These are phyloP conservation scores for Plemyria rubiginata DNA, from an alignment of 2,888 invertebrate species.

Conservation along the genomic window DNA sequence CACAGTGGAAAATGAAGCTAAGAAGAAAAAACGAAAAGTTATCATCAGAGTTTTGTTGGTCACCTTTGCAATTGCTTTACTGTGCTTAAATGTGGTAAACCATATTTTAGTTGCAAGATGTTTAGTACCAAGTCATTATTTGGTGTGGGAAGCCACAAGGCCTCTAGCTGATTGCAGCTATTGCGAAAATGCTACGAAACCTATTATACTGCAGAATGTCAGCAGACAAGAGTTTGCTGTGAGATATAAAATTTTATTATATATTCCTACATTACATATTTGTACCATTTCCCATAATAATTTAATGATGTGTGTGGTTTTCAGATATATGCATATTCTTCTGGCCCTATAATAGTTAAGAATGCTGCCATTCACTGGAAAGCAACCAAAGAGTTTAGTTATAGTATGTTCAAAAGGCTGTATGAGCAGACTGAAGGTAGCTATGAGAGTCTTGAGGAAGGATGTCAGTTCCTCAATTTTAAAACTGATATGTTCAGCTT, in stretches of 20 bases:
- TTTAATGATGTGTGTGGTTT: conserved; percentile 39
- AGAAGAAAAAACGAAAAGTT: conserved; percentile 50
- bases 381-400: conserved; percentile 88
- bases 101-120: conserved; percentile 87
- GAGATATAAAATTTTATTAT: conserved; percentile 40
- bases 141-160: conserved; percentile 94
- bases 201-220: conserved; percentile 88
- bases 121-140: conserved; percentile 92
- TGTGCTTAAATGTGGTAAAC: conserved; percentile 56
- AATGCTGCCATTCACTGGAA: conserved; percentile 91
- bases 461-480: conserved; percentile 95
- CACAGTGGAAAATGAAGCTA: conserved; percentile 47
- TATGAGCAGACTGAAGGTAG: conserved; percentile 89
- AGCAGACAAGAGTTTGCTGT: conserved; percentile 88
- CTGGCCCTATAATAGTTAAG: conserved; percentile 92
- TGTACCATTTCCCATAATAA: not conserved
- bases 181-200: conserved; percentile 88
- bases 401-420: conserved; percentile 87
- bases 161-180: conserved; percentile 93
- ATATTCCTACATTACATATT: not conserved
- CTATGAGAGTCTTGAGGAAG: conserved; percentile 90
- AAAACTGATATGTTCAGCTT: conserved; percentile 91
- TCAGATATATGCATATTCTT: conserved; percentile 89
- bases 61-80: conserved; percentile 53
- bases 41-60: conserved; percentile 51